A percentile compares a stretch with the other conserved stretches of the same genome.
These are phyloP conservation scores for Tigriopus japonicus DNA, from an alignment of 1,140 invertebrate genomes.

Conservation along the genomic window DNA sequence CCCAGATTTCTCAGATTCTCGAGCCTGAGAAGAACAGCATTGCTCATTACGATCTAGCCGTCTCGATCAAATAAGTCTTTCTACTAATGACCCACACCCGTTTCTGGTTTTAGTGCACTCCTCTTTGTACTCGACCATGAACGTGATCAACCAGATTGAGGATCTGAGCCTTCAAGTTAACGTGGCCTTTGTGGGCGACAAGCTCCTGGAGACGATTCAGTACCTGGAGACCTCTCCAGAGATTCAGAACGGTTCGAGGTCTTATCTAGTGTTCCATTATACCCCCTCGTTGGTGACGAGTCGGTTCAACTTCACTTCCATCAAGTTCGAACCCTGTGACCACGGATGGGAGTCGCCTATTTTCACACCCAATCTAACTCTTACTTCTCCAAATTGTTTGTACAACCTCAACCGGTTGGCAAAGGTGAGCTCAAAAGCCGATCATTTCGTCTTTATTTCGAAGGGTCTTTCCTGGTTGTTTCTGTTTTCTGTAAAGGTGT, in stretches of 20 bases:
- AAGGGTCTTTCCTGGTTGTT: no score
- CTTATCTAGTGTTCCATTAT: conserved; percentile 1
- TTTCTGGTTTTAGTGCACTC: not conserved
- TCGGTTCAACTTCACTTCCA: not conserved
- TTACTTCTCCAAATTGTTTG: not conserved
- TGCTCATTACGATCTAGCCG: no score
- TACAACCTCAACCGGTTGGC: conserved; percentile 1
- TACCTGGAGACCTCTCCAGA: not conserved
- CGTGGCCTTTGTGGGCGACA: conserved; percentile 20
- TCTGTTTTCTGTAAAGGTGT: no score
- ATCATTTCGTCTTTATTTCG: no score
- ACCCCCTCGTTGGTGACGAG: not conserved
- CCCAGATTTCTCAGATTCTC: no score
- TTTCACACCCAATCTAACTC: not conserved
- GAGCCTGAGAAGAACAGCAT: no score
- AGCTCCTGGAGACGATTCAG: conserved; percentile 18
- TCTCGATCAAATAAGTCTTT: no score
- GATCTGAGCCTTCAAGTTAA: conserved; percentile 23
- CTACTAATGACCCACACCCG: no score
- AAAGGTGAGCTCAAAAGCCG: not conserved
- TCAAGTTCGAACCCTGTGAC: not conserved
- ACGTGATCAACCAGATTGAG: conserved; percentile 22
- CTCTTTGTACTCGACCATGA: conserved; percentile 20
- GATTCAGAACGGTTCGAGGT: not conserved
- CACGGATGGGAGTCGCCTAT: not conserved